Evolutionary conservation across 2,888 invertebrate species (phyloP), one percentile per base, ranked within the genome.

Genomic region (Dynastes maya): DNA sequence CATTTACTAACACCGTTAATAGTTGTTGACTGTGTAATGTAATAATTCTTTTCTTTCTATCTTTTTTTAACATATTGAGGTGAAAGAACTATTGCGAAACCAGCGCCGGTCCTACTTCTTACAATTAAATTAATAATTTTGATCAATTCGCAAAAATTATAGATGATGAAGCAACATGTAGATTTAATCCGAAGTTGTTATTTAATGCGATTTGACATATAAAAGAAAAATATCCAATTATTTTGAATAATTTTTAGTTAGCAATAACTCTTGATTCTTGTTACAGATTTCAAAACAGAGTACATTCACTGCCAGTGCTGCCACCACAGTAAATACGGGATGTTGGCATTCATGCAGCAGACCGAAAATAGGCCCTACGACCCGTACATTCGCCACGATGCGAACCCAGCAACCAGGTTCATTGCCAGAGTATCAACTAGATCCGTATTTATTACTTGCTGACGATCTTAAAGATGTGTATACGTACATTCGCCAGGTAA

Each of bases 381-480:
- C 91, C 91, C 82, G 87, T 61, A 85, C 83, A 72, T 87, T 93
- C 91, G 90, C 94, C 86, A 93, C 95, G 65, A 94, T 95, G 89
- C 93, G 94, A 88, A 95, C 95, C 84, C 93, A 93, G 82, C 94
- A 95, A 88, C 95, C 95, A 16, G 95, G 95, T 84, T 94, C 95
- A 29, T 91, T 95, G 84, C 93, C 95, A 78, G 95, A 95, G 87
- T 93, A 94, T 87, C 94, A 95, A 89, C 91, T 96, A 83, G 96
- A 97, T 90, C 97, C 97, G 80, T 97, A 96, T 88, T 93, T 94
- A 84, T 91, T 97, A 82, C 91, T 96, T 81, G 95, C 96, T 85
- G 95, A 96, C 85, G 97, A 98, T 88, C 92, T 98, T 81, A 94
- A 95, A 87, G 94, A 94, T 84, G 93, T 97, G 85, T 96, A 96